Percentiles rank a stretch among this genome's conserved stretches.
Conservation (phyloP, 2,888 invertebrate species). For the Epistrophe grossulariae region DNA sequence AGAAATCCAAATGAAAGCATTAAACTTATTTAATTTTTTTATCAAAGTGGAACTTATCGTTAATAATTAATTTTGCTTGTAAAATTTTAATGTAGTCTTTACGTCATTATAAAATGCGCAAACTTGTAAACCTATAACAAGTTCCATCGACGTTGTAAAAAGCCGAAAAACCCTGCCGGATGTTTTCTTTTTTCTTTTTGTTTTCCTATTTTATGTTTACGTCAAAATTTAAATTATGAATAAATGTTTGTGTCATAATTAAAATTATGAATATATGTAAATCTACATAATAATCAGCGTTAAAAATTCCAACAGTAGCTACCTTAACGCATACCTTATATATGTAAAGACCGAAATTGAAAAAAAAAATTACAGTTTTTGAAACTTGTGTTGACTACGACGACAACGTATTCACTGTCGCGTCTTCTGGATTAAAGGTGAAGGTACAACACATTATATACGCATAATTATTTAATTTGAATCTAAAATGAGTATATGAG, state of each 20-base stretch:
- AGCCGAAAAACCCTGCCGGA: not conserved
- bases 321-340: conserved; percentile 39
- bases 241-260: conserved; percentile 63
- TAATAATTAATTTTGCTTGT: no score
- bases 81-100: no score
- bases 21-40: no score
- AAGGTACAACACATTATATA: conserved; percentile 40
- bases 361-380: not conserved
- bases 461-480: conserved; percentile 61
- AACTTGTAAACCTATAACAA: no score
- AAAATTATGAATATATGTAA: conserved; percentile 73
- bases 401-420: not conserved
- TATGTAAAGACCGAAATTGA: not conserved
- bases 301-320: conserved; percentile 73
- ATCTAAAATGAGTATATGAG: conserved; percentile 44
- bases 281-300: conserved; percentile 68
- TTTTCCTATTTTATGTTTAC: not conserved
- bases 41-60: no score
- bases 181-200: not conserved
- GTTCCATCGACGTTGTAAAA: not conserved
- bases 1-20: no score
- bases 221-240: conserved; percentile 12
- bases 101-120: no score
- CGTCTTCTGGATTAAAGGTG: not conserved
- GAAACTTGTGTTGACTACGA: not conserved